Evolutionary conservation across 2,888 invertebrate genomes (phyloP).

Genomic region (Tribolium freemani): DNA sequence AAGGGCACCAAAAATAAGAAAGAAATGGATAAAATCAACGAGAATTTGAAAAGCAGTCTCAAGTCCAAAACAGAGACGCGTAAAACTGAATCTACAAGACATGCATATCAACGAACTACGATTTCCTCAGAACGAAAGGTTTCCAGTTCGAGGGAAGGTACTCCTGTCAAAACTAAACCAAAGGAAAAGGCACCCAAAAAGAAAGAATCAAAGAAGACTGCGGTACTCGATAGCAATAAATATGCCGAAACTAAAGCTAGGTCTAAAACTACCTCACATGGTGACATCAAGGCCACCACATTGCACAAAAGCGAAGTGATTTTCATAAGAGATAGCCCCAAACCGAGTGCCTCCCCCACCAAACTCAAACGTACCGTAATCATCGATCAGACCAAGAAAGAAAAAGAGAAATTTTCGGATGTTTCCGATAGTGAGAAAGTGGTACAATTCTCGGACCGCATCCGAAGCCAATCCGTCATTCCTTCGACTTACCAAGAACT

Average conservation of each 20-base stretch:
- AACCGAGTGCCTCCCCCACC: conserved; percentile 66
- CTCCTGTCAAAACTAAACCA: conserved; percentile 46
- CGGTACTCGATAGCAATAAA: conserved; percentile 38
- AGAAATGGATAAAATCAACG: conserved; percentile 61
- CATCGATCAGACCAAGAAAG: conserved; percentile 59
- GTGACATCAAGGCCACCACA: conserved; percentile 39
- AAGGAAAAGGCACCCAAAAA: conserved; percentile 41
- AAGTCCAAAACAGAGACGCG: conserved; percentile 44
- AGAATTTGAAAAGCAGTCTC: conserved; percentile 53
- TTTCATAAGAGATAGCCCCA: conserved; percentile 58
- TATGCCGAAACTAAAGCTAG: conserved; percentile 43
- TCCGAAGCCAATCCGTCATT: conserved; percentile 67
- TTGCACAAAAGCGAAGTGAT: conserved; percentile 51
- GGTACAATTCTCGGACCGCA: conserved; percentile 64
- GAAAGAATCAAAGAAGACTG: conserved; percentile 37
- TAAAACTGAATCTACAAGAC: conserved; percentile 31
- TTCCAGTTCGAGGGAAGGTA: conserved; percentile 50
- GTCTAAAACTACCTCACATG: conserved; percentile 25
- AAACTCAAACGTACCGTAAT: conserved; percentile 63
- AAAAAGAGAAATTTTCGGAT: conserved; percentile 62
- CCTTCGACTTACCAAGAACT: conserved; percentile 65
- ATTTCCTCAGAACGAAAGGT: conserved; percentile 55
- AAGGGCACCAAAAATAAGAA: conserved; percentile 59
- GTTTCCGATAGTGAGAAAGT: conserved; percentile 62
- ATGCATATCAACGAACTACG: conserved; percentile 54